phyloP scores from a whole-genome alignment of 2,888 invertebrate genomes.

The Onchidella celtica region DNA sequence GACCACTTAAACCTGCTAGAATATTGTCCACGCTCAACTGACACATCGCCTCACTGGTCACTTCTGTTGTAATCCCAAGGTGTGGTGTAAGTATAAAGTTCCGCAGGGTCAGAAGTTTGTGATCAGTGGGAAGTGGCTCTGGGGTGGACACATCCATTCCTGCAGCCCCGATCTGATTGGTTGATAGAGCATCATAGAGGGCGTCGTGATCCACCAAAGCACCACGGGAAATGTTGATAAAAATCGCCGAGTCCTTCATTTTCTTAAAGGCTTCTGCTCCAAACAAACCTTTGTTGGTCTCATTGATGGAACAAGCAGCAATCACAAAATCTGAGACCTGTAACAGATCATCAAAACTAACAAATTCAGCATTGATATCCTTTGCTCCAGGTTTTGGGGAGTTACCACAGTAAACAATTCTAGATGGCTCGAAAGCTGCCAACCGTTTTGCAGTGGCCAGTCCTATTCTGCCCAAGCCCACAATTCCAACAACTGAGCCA shows the following conservation, averaged over 20 bases:
- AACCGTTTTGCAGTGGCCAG: slow-evolving; percentile 89
- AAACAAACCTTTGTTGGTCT: slow-evolving; percentile 86
- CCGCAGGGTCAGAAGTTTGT: slow-evolving; percentile 86
- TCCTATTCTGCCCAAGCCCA: slow-evolving; percentile 80
- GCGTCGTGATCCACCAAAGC: slow-evolving; percentile 86
- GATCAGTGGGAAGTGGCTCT: slow-evolving; percentile 91
- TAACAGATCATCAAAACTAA: slow-evolving; percentile 87
- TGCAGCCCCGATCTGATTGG: slow-evolving; percentile 88
- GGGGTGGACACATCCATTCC: slow-evolving; percentile 95
- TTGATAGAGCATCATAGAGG: slow-evolving; percentile 87
- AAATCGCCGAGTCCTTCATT: slow-evolving; percentile 92
- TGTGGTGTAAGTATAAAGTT: slow-evolving; percentile 93
- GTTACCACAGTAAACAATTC: slow-evolving; percentile 88
- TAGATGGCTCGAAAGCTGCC: slow-evolving; percentile 87
- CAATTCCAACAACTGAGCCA: slow-evolving; percentile 86
- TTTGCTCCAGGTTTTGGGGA: slow-evolving; percentile 83
- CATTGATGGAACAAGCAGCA: slow-evolving; percentile 88
- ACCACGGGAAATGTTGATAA: slow-evolving; percentile 91
- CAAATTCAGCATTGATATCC: slow-evolving; percentile 85
- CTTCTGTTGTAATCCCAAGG: slow-evolving; percentile 90
- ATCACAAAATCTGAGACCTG: slow-evolving; percentile 91
- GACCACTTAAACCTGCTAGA: slow-evolving; percentile 86
- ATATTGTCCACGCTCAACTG: slow-evolving; percentile 89
- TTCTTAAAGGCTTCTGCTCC: slow-evolving; percentile 87
- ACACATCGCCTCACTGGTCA: slow-evolving; percentile 89